These are phyloP conservation scores for Phenganax stokvisi DNA, from an alignment of 92 coral and sea anemone genomes.

Conservation along the genomic window DNA sequence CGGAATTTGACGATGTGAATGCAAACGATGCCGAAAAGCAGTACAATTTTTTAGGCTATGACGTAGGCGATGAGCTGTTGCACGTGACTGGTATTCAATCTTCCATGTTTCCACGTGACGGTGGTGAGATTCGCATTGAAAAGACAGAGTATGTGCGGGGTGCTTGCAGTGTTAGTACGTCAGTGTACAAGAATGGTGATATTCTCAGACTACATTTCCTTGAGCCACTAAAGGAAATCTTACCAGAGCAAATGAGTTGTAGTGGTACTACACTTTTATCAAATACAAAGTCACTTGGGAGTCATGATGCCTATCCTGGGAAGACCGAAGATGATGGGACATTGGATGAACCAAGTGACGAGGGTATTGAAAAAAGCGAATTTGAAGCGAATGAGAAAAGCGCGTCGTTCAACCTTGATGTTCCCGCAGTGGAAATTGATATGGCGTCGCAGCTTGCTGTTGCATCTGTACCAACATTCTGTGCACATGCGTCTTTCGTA, in stretches of 20 bases:
- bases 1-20: conserved; percentile 54
- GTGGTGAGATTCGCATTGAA: conserved; percentile 80
- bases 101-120: conserved; percentile 87
- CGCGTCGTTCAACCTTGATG: not conserved
- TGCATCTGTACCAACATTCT: conserved; percentile 44
- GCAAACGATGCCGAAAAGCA: conserved; percentile 56
- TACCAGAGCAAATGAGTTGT: conserved; percentile 39
- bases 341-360: conserved; percentile 36
- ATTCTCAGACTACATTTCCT: conserved; percentile 71
- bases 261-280: not conserved
- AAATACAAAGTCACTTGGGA: not conserved
- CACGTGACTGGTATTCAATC: conserved; percentile 84
- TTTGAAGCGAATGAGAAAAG: conserved; percentile 64
- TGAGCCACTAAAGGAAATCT: conserved; percentile 72
- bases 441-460: conserved; percentile 10
- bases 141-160: conserved; percentile 75
- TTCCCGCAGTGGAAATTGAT: not conserved
- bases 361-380: conserved; percentile 77
- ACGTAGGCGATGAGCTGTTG: conserved; percentile 84
- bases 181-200: conserved; percentile 86
- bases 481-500: conserved; percentile 81
- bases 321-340: not conserved
- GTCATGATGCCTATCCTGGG: not conserved
- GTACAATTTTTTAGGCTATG: conserved; percentile 85
- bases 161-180: conserved; percentile 58